A percentile compares a stretch with the other conserved stretches of the same genome.
These are phyloP conservation scores for Acrobasis repandana DNA, from an alignment of 2,888 invertebrate genomes.

Conservation along the genomic window DNA sequence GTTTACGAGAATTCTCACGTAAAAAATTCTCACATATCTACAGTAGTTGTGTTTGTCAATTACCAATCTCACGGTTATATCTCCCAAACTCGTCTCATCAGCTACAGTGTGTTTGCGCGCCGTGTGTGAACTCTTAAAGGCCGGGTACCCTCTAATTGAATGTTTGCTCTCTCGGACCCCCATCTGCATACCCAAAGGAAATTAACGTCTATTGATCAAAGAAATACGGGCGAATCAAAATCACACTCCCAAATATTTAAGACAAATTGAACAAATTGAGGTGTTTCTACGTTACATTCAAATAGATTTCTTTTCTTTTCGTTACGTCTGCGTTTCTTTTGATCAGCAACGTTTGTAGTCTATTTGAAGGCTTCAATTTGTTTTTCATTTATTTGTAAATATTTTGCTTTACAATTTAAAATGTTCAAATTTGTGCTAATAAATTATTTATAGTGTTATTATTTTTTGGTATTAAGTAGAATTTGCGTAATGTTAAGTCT, in stretches of 20 bases:
- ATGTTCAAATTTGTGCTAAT: not conserved
- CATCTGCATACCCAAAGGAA: slow-evolving; percentile 36
- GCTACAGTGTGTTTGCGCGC: slow-evolving; percentile 2
- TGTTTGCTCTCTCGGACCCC: slow-evolving; percentile 39
- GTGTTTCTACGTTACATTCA: slow-evolving; percentile 26
- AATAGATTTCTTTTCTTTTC: slow-evolving; percentile 31
- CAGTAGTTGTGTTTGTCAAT: slow-evolving; percentile 19
- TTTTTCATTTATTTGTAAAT: not conserved
- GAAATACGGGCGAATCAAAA: slow-evolving; percentile 27
- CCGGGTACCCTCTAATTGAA: slow-evolving; percentile 44
- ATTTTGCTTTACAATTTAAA: not conserved
- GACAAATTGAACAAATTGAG: slow-evolving; percentile 19
- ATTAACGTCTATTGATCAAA: slow-evolving; percentile 30
- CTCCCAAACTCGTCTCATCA: slow-evolving; percentile 12
- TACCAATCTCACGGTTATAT: slow-evolving; percentile 10
- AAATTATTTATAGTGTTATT: not conserved
- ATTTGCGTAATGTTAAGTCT: too few species aligned
- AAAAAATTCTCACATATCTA: slow-evolving; percentile 16
- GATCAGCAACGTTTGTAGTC: slow-evolving; percentile 5
- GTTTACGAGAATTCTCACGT: not conserved
- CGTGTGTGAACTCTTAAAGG: slow-evolving; percentile 30
- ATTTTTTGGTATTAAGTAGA: too few species aligned
- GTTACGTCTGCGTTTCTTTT: slow-evolving; percentile 32
- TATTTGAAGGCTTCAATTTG: slow-evolving; percentile 3
- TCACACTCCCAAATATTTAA: slow-evolving; percentile 30